Evolutionary conservation across 2,888 invertebrate species (phyloP), one percentile per base, ranked within the genome.

Genomic region (Exephanes ischioxanthus): DNA sequence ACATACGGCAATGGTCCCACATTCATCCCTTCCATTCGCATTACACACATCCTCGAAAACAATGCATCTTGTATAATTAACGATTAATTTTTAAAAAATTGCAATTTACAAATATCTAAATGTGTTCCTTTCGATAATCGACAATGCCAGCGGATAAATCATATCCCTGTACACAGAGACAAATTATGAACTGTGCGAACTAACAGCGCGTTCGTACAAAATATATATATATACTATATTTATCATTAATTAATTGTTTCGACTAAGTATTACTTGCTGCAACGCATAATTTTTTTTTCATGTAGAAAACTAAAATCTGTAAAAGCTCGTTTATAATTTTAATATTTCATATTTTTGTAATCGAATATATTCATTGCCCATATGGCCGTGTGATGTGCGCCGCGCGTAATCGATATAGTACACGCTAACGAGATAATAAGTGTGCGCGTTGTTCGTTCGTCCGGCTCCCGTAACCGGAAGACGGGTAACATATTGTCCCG

Each of bases 401-500:
- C 19, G 41, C 58, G 48, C 30, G 81, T 79, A 82, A 84, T 80
- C 82, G 86, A 83, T 84, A 48, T 16, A 16, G 45, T 14, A 81
- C 63, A 22, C 30, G n/a, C 71, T 87, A 87, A 88, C 86, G 86
- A 86, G 86, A 88, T 85, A 88, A 88, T 87, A 87, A 87, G 85
- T 84, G 83, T 71, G 86, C 58, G 83, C 84, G 75, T 82, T 85
- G 85, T 85, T 73, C 80, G 86, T 68, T 83, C 86, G 78, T 84
- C 77, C 83, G 86, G 86, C 67, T 82, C 86, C 73, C 79, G 79
- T 89, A 88, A 90, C 89, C 88, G 90, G 90, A 91, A 90, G 91
- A 90, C 90, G 89, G 80, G 84, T 86, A 90, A 91, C 92, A 92
- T 92, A 92, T 92, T 92, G 91, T 92, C 88, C 88, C 84, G 88